These are phyloP conservation scores for Phoebastria nigripes DNA, from an alignment of 2,797 vertebrate species.

Conservation along the genomic window DNA sequence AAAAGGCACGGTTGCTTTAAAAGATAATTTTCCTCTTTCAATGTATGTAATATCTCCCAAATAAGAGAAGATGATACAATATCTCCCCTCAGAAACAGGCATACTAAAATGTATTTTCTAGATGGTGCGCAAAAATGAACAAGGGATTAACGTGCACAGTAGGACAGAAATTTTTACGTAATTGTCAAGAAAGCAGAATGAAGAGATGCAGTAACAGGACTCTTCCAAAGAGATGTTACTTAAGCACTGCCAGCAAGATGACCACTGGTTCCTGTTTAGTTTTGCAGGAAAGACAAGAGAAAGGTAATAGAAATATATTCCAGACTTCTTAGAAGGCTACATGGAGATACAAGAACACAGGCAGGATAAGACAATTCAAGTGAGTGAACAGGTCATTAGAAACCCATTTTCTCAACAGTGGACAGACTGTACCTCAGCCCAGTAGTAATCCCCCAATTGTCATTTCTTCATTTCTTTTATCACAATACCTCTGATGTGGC, in stretches of 20 bases:
- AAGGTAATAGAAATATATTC: neutral
- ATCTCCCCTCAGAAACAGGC: neutral
- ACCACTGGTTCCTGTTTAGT: neutral
- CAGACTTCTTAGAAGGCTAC: neutral
- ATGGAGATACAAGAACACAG: neutral
- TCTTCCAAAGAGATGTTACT: neutral
- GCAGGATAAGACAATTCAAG: neutral
- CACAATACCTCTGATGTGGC: neutral
- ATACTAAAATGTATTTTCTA: neutral
- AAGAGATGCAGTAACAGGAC: constrained; percentile 7
- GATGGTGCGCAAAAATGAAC: neutral
- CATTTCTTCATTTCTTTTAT: neutral
- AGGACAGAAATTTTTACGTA: neutral
- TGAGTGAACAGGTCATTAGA: neutral
- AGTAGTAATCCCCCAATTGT: rapidly evolving
- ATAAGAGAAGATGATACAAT: neutral
- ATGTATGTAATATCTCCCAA: neutral
- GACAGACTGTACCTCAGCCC: neutral
- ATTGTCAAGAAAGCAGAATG: constrained; percentile 14
- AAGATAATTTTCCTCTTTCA: neutral
- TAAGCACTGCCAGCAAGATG: neutral
- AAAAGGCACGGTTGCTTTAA: neutral
- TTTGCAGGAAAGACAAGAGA: neutral
- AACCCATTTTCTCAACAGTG: neutral
- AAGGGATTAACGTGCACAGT: neutral